These are phyloP conservation scores for Grammomys dolichurus DNA, from an alignment of 2,113 vertebrate species.

Conservation along the genomic window DNA sequence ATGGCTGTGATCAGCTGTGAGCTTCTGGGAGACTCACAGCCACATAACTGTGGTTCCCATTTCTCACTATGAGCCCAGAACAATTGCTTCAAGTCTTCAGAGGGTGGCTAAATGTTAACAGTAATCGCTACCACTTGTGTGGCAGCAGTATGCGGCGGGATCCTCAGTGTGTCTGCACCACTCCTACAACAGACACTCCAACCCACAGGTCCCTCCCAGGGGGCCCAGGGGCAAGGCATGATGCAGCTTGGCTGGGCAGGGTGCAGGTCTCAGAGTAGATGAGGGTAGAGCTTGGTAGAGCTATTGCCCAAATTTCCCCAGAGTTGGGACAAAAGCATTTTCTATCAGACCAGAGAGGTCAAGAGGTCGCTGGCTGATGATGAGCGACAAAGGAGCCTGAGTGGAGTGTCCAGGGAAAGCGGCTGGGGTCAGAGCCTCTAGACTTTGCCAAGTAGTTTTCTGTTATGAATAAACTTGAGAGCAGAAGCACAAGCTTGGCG, in stretches of 20 bases:
- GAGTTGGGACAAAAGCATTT: neutral
- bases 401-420: neutral
- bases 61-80: constrained; percentile 55
- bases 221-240: neutral
- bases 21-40: neutral
- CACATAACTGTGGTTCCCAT: constrained; percentile 25
- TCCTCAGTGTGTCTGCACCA: neutral
- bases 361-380: neutral
- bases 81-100: constrained; percentile 33
- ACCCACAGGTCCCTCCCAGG: neutral
- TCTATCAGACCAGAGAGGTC: fast-evolving
- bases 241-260: neutral
- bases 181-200: neutral
- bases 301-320: neutral
- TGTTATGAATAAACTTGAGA: constrained; percentile 2
- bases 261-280: neutral
- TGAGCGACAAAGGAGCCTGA: neutral
- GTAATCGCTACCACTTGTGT: neutral
- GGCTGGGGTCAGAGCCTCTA: constrained; percentile 55
- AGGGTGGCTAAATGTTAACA: neutral
- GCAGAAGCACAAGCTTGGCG: neutral
- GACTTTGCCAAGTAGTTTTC: constrained; percentile 18
- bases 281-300: neutral
- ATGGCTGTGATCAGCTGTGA: neutral
- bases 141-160: neutral